Evolutionary conservation across 2,888 invertebrate genomes (phyloP), one percentile per base, ranked within the genome.

Genomic region (Ectobius pallidus): DNA sequence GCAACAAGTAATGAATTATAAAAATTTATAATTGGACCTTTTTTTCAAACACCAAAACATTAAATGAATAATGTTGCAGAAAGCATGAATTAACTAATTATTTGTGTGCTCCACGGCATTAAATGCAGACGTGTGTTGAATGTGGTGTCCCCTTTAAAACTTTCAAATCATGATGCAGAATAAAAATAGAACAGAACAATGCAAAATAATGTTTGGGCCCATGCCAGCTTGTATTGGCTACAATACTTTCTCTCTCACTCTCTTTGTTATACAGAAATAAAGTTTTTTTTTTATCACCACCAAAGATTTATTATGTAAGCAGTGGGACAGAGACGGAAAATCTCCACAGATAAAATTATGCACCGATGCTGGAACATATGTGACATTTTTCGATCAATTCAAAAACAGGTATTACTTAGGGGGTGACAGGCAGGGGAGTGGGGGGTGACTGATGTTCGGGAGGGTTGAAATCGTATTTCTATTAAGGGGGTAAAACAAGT

Each of bases 371-470:
- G 2, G 25, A 52, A 52, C 58, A 58, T 58, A 58, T 16, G 58
- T 32, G 58, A 30, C 27, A 58, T 27, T 30, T 58, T 16, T 58
- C 52, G 52, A 52, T 52, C 25, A 52, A 49, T 49, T 49, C 49
- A n/a, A 18, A 49, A 4, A 2, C 9, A 3, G 20, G 49, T 49
- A 49, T n/a, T n/a, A n/a, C n/a, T n/a, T n/a, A n/a, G n/a, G n/a
- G 18, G 18, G 18, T 39, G 7, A 39, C 6, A 39, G 39, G 6
- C 39, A 9, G 7, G 16, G 27, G 55, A 27, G 3, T 55, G 27
- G 2, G 22, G 30, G 9, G 3, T 7, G 3, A 11, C 9, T 14
- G 1, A 27, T 11, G 27, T 14, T 55, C 27, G 9, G 7, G 49
- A 49, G 55, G 27, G 30, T 7, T 55, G 11, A 55, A 27, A 55